phyloP scores from a whole-genome alignment of 2,113 vertebrate species.

The Hyla sarda region DNA sequence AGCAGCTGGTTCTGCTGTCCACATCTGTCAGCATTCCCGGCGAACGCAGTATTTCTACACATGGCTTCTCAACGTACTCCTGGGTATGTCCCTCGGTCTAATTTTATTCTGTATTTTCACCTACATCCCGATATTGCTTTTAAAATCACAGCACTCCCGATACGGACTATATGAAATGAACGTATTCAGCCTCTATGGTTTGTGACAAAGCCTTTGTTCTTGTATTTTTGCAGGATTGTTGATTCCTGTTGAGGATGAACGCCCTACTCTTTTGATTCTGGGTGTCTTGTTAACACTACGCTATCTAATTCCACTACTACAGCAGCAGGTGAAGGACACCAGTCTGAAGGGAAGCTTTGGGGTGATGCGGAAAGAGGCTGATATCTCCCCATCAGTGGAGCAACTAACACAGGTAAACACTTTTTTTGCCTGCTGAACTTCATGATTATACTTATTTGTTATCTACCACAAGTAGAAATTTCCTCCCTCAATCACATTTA shows the following conservation, averaged over 20 bases:
- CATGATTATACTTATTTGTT: not conserved
- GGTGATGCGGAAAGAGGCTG: slow-evolving; percentile 90
- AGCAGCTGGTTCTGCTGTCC: slow-evolving; percentile 87
- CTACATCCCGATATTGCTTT: not conserved
- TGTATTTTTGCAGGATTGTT: slow-evolving; percentile 78
- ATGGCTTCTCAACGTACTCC: slow-evolving; percentile 92
- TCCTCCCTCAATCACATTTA: too few relatives aligned
- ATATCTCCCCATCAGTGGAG: slow-evolving; percentile 88
- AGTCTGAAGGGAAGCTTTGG: slow-evolving; percentile 98
- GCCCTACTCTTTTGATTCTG: slow-evolving; percentile 84
- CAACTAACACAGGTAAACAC: slow-evolving; percentile 88
- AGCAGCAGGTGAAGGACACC: slow-evolving; percentile 92
- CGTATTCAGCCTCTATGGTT: not conserved
- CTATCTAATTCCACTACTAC: slow-evolving; percentile 91
- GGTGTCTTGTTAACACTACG: slow-evolving; percentile 91
- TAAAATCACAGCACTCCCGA: not conserved
- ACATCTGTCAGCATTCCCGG: slow-evolving; percentile 91
- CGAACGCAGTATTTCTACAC: slow-evolving; percentile 93
- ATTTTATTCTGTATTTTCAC: not conserved
- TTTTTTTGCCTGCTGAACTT: too few relatives aligned
- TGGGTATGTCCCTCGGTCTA: slow-evolving; percentile 75
- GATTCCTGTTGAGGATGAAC: slow-evolving; percentile 87
- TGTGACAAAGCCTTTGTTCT: not conserved
- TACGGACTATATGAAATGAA: too few relatives aligned
- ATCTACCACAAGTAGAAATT: too few relatives aligned